phyloP scores from a whole-genome alignment of 2,113 vertebrate species.

The Felis catus region F.catus_Fca126_mat1.0 CM031413.1:168966001-168966500 shows the following conservation, averaged over 20 bases:
- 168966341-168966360: slow-evolving; percentile 93
- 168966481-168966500: slow-evolving; percentile 94
- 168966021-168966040: not conserved
- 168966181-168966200: not conserved
- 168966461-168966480: slow-evolving; percentile 93
- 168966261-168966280: not conserved
- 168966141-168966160: not conserved
- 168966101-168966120: not conserved
- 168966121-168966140: not conserved
- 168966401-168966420: slow-evolving; percentile 92
- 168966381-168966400: slow-evolving; percentile 95
- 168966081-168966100: not conserved
- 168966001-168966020: not conserved
- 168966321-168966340: not conserved
- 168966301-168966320: not conserved
- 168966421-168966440: slow-evolving; percentile 94
- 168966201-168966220: not conserved
- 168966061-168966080: not conserved
- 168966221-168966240: not conserved
- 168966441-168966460: slow-evolving; percentile 97
- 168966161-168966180: not conserved
- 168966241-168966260: not conserved
- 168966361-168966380: slow-evolving; percentile 96
- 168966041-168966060: not conserved
- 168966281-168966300: fast-evolving